Evolutionary conservation across 2,888 invertebrate species (phyloP).

Genomic region (Sphecodes monilicornis): DNA sequence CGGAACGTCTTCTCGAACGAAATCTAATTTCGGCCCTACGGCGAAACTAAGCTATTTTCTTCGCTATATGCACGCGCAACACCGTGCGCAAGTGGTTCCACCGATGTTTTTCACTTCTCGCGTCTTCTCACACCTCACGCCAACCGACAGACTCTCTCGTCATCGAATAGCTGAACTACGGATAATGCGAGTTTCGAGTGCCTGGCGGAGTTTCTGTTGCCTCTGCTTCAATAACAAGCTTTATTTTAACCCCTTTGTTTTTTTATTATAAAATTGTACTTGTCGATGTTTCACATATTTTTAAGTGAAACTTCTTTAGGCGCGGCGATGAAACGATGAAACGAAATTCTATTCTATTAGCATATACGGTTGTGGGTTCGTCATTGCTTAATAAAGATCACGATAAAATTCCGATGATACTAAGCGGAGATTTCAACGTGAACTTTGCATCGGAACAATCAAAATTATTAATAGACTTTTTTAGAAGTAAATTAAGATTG

Average conservation of each 20-base stretch:
- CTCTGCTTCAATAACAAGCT: not conserved
- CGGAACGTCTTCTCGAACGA: constrained; percentile 77
- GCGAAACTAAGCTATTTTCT: constrained; percentile 78
- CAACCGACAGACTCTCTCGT: constrained; percentile 4
- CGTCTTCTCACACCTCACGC: not conserved
- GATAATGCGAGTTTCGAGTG: not conserved
- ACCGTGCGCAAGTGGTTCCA: constrained; percentile 51
- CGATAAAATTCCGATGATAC: too few species aligned
- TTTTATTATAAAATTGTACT: not conserved
- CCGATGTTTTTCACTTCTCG: constrained; percentile 51
- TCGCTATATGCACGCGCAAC: constrained; percentile 72
- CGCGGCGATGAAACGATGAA: too few species aligned
- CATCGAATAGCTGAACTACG: not conserved
- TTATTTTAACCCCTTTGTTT: not conserved
- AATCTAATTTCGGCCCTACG: constrained; percentile 78
- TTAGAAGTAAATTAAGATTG: too few species aligned
- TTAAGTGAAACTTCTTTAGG: too few species aligned
- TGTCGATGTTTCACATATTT: not conserved
- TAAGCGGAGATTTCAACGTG: too few species aligned
- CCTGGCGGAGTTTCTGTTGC: not conserved
- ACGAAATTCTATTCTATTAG: too few species aligned
- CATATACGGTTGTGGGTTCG: too few species aligned
- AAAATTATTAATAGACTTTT: too few species aligned
- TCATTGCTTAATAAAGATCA: too few species aligned
- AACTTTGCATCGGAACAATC: too few species aligned